These are phyloP conservation scores for Cataglyphis hispanica DNA, from an alignment of 1,140 invertebrate genomes.

Conservation along the genomic window DNA sequence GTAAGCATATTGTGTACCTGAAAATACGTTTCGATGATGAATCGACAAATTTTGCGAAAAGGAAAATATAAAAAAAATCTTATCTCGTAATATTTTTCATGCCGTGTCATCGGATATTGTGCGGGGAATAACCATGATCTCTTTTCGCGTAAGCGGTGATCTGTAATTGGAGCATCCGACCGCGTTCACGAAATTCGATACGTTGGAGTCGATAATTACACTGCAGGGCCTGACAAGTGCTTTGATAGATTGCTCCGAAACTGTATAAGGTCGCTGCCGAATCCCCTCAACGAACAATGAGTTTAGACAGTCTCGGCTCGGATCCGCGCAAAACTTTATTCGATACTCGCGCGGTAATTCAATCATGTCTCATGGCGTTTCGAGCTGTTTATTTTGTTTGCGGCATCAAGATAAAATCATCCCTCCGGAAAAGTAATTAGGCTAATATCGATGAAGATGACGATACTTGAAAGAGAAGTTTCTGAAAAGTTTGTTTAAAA, in stretches of 20 bases:
- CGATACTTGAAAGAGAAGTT: neutral
- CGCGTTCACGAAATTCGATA: conserved; percentile 12
- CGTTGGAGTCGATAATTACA: conserved; percentile 43
- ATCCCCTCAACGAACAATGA: conserved; percentile 36
- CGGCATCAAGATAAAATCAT: conserved; percentile 8
- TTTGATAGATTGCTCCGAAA: conserved; percentile 52
- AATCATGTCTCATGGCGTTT: conserved; percentile 12
- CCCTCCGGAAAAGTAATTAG: neutral
- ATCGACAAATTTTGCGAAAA: neutral
- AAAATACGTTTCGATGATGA: conserved; percentile 28
- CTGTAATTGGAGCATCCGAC: conserved; percentile 8
- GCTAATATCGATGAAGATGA: neutral
- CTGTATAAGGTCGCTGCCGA: conserved; percentile 36
- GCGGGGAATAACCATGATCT: neutral
- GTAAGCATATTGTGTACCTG: conserved; percentile 51
- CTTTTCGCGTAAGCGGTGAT: neutral
- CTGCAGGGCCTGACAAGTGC: conserved; percentile 20
- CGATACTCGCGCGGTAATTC: conserved; percentile 20
- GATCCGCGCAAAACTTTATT: conserved; percentile 37
- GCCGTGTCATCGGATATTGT: conserved; percentile 2
- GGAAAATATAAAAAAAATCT: neutral
- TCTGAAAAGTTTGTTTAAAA: neutral
- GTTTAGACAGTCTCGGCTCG: conserved; percentile 37
- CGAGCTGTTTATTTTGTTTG: conserved; percentile 8
- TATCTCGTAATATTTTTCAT: neutral